Conservation (phyloP, 2,113 vertebrate genomes). For the Phalacrocorax pelagicus region DNA sequence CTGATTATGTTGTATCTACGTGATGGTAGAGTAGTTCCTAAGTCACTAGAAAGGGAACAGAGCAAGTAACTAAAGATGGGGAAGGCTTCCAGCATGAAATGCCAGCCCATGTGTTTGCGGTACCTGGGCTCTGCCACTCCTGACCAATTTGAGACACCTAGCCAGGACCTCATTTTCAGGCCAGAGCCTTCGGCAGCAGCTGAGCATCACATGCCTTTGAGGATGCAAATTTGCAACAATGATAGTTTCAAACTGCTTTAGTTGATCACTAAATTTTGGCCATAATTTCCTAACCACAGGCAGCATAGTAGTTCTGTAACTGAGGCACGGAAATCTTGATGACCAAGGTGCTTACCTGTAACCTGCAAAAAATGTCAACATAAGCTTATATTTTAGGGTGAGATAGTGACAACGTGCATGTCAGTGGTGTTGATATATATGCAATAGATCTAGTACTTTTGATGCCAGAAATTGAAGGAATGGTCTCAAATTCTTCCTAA, state of each 20-base stretch:
- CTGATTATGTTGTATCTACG: background rate
- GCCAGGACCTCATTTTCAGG: background rate
- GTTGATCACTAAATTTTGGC: background rate
- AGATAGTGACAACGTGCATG: background rate
- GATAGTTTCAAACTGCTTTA: background rate
- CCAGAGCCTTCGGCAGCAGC: background rate
- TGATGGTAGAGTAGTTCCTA: background rate
- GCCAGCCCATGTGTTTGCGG: rapidly evolving
- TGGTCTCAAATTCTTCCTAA: background rate
- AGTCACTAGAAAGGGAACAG: background rate
- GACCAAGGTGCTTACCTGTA: background rate
- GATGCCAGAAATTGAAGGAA: background rate
- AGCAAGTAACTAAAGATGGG: background rate
- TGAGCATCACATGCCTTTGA: background rate
- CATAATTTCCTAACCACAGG: background rate
- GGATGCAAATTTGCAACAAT: background rate
- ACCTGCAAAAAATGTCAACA: background rate
- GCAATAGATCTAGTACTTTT: background rate
- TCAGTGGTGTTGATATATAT: background rate
- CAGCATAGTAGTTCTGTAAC: background rate
- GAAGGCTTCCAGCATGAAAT: background rate
- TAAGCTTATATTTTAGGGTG: background rate
- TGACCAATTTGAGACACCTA: background rate
- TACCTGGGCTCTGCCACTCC: rapidly evolving
- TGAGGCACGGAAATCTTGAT: background rate